Percentiles rank a stretch among this genome's conserved stretches.
These are phyloP conservation scores for Heptranchias perlo DNA, from an alignment of 2,113 vertebrate genomes.

Conservation along the genomic window DNA sequence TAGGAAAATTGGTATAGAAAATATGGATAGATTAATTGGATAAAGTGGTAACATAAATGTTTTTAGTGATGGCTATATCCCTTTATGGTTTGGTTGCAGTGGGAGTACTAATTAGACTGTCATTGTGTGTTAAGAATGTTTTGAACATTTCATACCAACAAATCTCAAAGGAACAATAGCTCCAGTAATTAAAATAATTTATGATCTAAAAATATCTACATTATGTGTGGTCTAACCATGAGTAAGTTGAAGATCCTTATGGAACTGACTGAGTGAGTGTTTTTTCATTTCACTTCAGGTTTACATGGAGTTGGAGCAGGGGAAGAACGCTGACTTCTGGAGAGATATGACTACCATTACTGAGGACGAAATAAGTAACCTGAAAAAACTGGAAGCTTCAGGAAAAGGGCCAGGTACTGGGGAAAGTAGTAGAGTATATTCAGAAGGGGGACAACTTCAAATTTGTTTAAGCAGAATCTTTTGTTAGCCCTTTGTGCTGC, in stretches of 20 bases:
- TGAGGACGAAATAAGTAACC: conserved; percentile 89
- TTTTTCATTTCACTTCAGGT: conserved; percentile 58
- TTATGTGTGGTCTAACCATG: neutral
- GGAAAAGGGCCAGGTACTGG: conserved; percentile 84
- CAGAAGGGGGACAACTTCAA: neutral
- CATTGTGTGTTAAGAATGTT: neutral
- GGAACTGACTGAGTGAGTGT: neutral
- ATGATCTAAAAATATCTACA: neutral
- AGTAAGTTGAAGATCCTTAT: neutral
- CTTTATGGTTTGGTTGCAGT: neutral
- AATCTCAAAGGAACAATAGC: neutral
- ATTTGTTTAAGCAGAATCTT: neutral
- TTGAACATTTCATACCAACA: neutral
- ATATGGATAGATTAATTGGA: neutral
- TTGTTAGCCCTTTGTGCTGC: neutral
- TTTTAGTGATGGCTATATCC: neutral
- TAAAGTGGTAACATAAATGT: neutral
- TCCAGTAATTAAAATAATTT: neutral
- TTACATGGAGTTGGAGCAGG: conserved; percentile 97
- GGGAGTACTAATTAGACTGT: neutral
- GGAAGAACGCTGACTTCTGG: conserved; percentile 96
- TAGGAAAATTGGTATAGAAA: neutral
- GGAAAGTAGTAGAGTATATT: neutral
- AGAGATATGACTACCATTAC: conserved; percentile 97
- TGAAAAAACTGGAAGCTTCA: conserved; percentile 86